Conservation (phyloP, 2,113 vertebrate species). For the Pollimyrus isidori region DNA sequence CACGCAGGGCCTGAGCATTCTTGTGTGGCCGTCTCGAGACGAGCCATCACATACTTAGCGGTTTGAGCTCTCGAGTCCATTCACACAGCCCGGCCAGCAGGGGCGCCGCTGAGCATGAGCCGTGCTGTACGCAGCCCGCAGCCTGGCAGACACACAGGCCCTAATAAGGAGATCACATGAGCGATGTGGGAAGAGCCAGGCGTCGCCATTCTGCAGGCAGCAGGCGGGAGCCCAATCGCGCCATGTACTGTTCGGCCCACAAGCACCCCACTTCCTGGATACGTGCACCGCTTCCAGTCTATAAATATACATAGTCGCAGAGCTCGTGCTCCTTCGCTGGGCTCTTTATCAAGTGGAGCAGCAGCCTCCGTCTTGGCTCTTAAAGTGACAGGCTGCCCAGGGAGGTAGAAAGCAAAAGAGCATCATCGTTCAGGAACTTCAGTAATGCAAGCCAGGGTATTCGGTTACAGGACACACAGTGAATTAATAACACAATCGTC, state of each 20-base stretch:
- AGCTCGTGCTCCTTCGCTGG: neutral
- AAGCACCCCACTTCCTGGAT: neutral
- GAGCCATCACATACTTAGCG: neutral
- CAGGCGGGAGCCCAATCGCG: too few species aligned
- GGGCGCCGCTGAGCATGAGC: neutral
- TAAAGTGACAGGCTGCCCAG: neutral
- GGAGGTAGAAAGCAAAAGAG: neutral
- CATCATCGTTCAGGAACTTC: neutral
- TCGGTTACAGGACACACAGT: neutral
- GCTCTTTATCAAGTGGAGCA: neutral
- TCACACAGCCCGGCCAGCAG: neutral
- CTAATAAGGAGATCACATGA: constrained; percentile 19
- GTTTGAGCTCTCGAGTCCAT: neutral
- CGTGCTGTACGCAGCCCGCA: neutral
- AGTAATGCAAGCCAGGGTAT: neutral
- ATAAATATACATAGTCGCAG: neutral
- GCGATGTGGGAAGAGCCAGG: neutral
- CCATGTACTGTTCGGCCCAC: neutral
- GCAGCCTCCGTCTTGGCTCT: neutral
- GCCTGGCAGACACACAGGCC: neutral
- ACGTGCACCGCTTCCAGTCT: neutral
- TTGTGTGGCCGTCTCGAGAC: neutral
- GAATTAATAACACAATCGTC: neutral
- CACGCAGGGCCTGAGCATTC: neutral
- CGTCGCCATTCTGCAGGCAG: neutral